Percentiles rank a stretch among this genome's conserved stretches.
These are phyloP conservation scores for Antheraea pernyi DNA, from an alignment of 1,140 invertebrate genomes.

Conservation along the genomic window DNA sequence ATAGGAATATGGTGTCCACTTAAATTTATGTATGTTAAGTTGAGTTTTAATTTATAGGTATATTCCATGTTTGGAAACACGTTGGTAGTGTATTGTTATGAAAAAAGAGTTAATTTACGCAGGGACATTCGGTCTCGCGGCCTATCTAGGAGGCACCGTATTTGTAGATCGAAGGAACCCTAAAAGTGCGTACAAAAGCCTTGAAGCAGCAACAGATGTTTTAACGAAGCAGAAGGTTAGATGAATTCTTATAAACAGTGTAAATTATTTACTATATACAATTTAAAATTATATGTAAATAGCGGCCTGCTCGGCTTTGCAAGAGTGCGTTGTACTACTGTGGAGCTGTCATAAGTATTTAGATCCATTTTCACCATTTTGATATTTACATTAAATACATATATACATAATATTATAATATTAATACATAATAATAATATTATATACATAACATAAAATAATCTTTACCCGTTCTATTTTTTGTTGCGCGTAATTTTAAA, in stretches of 20 bases:
- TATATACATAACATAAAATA: too few species aligned
- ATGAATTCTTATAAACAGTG: neutral
- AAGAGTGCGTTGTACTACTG: too few species aligned
- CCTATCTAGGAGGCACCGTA: neutral
- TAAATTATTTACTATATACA: neutral
- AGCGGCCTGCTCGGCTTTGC: too few species aligned
- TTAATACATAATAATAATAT: too few species aligned
- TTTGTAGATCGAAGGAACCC: conserved; percentile 1
- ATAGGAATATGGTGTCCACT: too few species aligned
- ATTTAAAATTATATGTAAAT: neutral
- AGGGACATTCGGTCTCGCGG: neutral
- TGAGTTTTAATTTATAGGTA: neutral
- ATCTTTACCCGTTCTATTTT: too few species aligned
- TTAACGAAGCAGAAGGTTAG: conserved; percentile 4
- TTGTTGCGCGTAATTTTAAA: too few species aligned
- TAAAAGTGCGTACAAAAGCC: conserved; percentile 1
- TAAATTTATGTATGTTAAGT: too few species aligned
- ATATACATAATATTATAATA: too few species aligned
- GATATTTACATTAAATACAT: too few species aligned
- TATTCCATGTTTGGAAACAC: neutral
- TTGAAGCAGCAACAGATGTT: neutral
- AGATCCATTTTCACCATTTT: too few species aligned
- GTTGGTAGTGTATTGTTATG: neutral
- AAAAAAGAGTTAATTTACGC: conserved; percentile 3
- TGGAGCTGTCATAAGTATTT: too few species aligned